Evolutionary conservation across 2,888 invertebrate species (phyloP).

Genomic region (Byasa hedistus): DNA sequence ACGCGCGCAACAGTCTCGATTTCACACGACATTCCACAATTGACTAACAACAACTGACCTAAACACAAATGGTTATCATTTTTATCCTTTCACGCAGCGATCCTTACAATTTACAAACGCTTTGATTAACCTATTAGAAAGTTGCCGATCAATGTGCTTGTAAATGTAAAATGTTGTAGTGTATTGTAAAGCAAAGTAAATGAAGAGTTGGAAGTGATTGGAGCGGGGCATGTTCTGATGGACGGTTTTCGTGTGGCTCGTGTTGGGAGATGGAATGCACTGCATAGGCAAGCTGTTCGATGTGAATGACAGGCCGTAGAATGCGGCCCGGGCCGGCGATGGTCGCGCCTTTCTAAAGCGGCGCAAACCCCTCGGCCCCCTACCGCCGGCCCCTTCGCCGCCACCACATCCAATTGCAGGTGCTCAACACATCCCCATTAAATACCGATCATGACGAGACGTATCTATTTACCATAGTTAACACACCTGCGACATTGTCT

Average conservation of each 20-base stretch:
- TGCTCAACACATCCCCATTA: conserved; percentile 77
- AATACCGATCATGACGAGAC: conserved; percentile 77
- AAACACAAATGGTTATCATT: conserved; percentile 78
- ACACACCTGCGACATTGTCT: conserved; percentile 74
- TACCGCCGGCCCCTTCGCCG: conserved; percentile 56
- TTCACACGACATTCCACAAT: conserved; percentile 81
- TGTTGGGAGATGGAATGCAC: conserved; percentile 76
- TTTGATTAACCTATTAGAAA: conserved; percentile 46
- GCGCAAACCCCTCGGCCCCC: conserved; percentile 62
- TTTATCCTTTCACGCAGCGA: conserved; percentile 58
- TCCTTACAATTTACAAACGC: conserved; percentile 46
- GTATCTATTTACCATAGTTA: conserved; percentile 74
- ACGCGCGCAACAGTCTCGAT: conserved; percentile 78
- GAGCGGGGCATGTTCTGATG: conserved; percentile 55
- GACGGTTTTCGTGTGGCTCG: conserved; percentile 44
- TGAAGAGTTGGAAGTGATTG: conserved; percentile 49
- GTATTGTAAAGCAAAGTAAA: not conserved
- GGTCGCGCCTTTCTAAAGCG: conserved; percentile 81
- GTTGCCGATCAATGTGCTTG: conserved; percentile 73
- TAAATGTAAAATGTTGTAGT: conserved; percentile 45
- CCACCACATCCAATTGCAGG: conserved; percentile 67
- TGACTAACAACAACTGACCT: conserved; percentile 80
- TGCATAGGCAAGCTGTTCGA: conserved; percentile 79
- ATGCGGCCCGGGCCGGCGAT: conserved; percentile 79
- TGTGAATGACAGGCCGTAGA: conserved; percentile 81